Percentiles rank a stretch among this genome's conserved stretches.
Evolutionary conservation across 2,113 vertebrate species (phyloP).

Genomic region (Stigmatopora nigra): DNA sequence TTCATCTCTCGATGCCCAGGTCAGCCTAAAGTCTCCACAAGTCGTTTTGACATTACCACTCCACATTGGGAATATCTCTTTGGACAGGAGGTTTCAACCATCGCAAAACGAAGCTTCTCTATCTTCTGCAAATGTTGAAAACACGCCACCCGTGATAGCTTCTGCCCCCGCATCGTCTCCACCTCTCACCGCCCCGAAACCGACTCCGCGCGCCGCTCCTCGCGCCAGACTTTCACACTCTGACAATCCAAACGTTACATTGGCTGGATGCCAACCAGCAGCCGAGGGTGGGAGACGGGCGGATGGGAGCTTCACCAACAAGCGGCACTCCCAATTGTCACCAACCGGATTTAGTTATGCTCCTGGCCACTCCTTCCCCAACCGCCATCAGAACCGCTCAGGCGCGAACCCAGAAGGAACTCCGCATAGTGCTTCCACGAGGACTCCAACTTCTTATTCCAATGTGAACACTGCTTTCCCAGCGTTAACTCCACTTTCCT

Average conservation of each 20-base stretch:
- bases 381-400: constrained; percentile 43
- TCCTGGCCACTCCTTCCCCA: constrained; percentile 73
- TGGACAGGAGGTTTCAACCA: constrained; percentile 70
- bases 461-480: constrained; percentile 59
- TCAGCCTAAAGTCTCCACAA: constrained; percentile 83
- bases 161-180: constrained; percentile 15
- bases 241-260: constrained; percentile 74
- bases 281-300: constrained; percentile 32
- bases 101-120: constrained; percentile 40
- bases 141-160: constrained; percentile 25
- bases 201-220: constrained; percentile 46
- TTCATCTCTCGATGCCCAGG: constrained; percentile 57
- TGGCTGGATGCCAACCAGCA: constrained; percentile 66
- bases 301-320: constrained; percentile 68
- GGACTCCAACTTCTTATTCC: constrained; percentile 75
- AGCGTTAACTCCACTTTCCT: constrained; percentile 63
- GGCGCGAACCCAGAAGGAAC: constrained; percentile 51
- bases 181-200: constrained; percentile 46
- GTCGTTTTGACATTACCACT: constrained; percentile 79
- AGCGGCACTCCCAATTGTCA: constrained; percentile 80
- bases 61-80: constrained; percentile 82
- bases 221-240: constrained; percentile 39
- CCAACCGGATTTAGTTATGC: constrained; percentile 72
- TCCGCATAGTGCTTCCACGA: constrained; percentile 65
- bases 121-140: constrained; percentile 31